Conservation (phyloP, 2,888 invertebrate species). For the Autographa gamma region DNA sequence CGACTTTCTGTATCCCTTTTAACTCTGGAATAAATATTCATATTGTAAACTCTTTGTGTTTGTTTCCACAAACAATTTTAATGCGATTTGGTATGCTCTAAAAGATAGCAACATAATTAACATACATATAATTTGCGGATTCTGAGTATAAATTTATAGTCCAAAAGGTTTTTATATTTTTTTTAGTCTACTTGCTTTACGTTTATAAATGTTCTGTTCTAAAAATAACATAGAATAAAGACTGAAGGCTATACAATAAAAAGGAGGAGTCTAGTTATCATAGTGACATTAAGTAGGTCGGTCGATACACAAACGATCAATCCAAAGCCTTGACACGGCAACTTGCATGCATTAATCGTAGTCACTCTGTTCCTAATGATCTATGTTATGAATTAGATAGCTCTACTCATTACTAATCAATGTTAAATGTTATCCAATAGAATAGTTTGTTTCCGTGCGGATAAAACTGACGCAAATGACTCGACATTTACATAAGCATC, state of each 20-base stretch:
- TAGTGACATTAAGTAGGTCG: conserved; percentile 47
- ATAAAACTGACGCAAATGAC: not conserved
- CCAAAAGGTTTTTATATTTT: not conserved
- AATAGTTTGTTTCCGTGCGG: conserved; percentile 18
- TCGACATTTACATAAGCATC: conserved; percentile 13
- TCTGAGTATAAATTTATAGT: not conserved
- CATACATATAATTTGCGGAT: not conserved
- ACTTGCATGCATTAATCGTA: conserved; percentile 28
- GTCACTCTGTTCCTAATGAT: conserved; percentile 11
- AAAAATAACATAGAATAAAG: not conserved
- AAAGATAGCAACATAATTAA: not conserved
- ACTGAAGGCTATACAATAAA: not conserved
- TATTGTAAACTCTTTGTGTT: not conserved
- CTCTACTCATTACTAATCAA: conserved; percentile 12
- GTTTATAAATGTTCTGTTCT: not conserved
- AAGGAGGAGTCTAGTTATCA: conserved; percentile 18
- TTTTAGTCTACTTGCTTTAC: not conserved
- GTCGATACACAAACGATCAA: conserved; percentile 47
- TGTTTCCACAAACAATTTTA: not conserved
- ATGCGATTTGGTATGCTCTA: not conserved
- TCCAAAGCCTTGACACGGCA: conserved; percentile 51
- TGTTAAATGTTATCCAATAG: conserved; percentile 13
- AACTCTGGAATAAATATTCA: too few species aligned
- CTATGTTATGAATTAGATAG: conserved; percentile 17
- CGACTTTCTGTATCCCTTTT: too few species aligned